Percentiles rank a stretch among this genome's conserved stretches.
phyloP scores from a whole-genome alignment of 2,113 vertebrate species.

The Nibea albiflora region DNA sequence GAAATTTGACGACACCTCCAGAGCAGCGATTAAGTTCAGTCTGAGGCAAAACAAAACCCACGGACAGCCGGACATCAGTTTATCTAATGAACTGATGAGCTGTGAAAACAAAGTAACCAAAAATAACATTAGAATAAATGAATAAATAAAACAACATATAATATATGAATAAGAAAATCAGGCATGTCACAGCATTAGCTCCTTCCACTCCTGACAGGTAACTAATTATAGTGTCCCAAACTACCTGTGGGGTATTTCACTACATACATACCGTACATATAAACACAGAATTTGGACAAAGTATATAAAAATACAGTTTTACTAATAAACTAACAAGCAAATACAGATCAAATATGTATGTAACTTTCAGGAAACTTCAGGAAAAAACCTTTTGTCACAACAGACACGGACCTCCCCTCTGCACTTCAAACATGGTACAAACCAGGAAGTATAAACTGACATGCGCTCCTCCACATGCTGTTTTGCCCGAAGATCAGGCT shows the following conservation, averaged over 20 bases:
- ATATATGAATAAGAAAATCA: neutral
- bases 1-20: neutral
- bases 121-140: neutral
- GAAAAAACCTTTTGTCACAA: neutral
- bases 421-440: constrained; percentile 28
- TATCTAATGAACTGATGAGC: no score
- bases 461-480: rapidly evolving
- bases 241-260: neutral
- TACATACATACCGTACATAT: neutral
- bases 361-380: neutral
- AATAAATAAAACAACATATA: neutral
- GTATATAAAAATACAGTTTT: neutral
- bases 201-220: neutral
- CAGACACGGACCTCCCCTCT: neutral
- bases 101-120: no score
- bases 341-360: neutral
- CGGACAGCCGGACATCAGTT: neutral
- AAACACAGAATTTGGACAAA: neutral
- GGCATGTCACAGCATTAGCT: no score
- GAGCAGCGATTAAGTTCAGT: neutral
- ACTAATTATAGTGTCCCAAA: neutral
- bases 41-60: neutral
- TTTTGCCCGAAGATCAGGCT: neutral
- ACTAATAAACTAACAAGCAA: no score
- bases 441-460: constrained; percentile 38